Percentiles rank a stretch among this genome's conserved stretches.
Conservation (phyloP, 2,888 invertebrate species). For the Chymomyza fuscimana region DNA sequence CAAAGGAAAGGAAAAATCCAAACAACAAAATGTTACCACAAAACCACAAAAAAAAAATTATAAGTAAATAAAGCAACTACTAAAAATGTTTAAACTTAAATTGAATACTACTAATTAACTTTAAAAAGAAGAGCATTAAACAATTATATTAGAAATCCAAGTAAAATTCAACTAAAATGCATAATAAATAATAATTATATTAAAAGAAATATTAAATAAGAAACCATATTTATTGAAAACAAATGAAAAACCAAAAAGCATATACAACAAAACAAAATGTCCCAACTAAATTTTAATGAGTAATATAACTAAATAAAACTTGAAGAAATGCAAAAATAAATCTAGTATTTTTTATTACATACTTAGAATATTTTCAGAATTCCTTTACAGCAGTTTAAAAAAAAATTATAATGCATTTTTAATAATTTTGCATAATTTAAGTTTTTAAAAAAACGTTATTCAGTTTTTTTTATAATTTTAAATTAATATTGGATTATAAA, state of each 20-base stretch:
- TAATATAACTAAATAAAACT: slow-evolving; percentile 66
- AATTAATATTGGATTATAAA: too few species aligned
- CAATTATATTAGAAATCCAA: slow-evolving; percentile 62
- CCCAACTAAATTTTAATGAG: slow-evolving; percentile 73
- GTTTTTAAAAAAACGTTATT: too few species aligned
- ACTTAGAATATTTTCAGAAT: neutral
- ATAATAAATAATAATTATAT: slow-evolving; percentile 45
- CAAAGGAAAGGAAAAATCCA: slow-evolving; percentile 19
- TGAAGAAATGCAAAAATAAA: slow-evolving; percentile 15
- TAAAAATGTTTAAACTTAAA: slow-evolving; percentile 9
- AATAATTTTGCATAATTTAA: too few species aligned
- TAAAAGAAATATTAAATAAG: slow-evolving; percentile 47
- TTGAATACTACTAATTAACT: neutral
- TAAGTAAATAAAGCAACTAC: neutral
- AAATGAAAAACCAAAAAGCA: slow-evolving; percentile 37
- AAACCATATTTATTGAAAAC: slow-evolving; percentile 44
- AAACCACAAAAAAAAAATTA: slow-evolving; percentile 17
- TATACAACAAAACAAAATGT: slow-evolving; percentile 54
- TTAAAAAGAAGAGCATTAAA: slow-evolving; percentile 41
- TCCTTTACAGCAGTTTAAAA: too few species aligned
- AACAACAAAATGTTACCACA: slow-evolving; percentile 54
- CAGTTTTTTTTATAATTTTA: too few species aligned
- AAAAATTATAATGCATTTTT: too few species aligned
- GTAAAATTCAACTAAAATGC: slow-evolving; percentile 60
- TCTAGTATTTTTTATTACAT: neutral